Percentiles rank a stretch among this genome's conserved stretches.
These are phyloP conservation scores for Triplophysa yarkandensis DNA, from an alignment of 2,797 vertebrate genomes.

Conservation along the genomic window DNA sequence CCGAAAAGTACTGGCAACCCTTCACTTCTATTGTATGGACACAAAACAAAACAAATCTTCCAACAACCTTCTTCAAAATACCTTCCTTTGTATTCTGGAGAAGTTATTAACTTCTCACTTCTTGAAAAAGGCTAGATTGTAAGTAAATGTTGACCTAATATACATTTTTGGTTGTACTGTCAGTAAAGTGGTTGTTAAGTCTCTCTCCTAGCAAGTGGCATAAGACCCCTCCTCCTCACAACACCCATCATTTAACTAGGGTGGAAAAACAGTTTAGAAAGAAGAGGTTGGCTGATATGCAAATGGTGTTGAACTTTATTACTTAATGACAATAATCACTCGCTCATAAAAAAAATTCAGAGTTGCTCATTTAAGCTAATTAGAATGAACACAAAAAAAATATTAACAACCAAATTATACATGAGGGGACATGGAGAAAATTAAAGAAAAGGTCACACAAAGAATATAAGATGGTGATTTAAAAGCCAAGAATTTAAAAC, in stretches of 20 bases:
- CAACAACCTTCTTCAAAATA: no score
- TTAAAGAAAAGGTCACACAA: not conserved
- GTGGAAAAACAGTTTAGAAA: not conserved
- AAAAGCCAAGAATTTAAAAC: constrained; percentile 12
- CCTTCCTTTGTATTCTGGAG: no score
- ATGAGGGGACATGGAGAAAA: not conserved
- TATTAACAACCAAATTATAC: not conserved
- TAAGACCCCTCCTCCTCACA: constrained; percentile 17
- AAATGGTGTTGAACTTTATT: not conserved
- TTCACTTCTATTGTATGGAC: no score
- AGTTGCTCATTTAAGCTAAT: not conserved
- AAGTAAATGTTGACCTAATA: no score
- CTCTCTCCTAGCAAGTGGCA: no score
- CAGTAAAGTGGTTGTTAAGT: no score
- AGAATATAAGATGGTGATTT: not conserved
- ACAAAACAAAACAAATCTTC: no score
- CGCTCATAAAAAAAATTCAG: not conserved
- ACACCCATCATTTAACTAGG: constrained; percentile 1
- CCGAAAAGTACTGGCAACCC: no score
- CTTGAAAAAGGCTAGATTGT: no score
- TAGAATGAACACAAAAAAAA: not conserved
- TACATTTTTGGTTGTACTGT: no score
- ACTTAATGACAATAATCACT: not conserved
- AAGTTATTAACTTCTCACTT: no score
- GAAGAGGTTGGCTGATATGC: not conserved